These are phyloP conservation scores for Parthenolecanium corni DNA, from an alignment of 2,888 invertebrate species.

Conservation along the genomic window DNA sequence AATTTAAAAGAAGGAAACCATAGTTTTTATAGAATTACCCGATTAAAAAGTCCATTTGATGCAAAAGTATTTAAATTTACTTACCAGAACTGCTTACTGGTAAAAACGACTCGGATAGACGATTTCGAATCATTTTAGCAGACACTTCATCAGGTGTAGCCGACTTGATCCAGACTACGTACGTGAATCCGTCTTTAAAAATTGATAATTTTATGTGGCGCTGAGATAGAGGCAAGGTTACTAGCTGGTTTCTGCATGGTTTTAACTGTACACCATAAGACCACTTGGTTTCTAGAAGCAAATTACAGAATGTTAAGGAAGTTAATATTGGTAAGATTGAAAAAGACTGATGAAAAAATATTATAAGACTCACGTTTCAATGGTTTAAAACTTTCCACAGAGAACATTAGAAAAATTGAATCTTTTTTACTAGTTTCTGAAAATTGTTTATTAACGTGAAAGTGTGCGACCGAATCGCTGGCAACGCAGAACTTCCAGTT, in stretches of 20 bases:
- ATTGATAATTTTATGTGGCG: slow-evolving; percentile 41
- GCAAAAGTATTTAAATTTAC: too few relatives aligned
- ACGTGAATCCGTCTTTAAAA: slow-evolving; percentile 43
- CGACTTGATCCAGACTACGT: slow-evolving; percentile 44
- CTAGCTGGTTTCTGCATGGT: slow-evolving; percentile 32
- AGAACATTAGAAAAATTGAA: background rate
- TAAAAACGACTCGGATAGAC: slow-evolving; percentile 20
- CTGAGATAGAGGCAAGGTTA: slow-evolving; percentile 34
- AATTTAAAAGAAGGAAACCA: too few relatives aligned
- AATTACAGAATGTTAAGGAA: slow-evolving; percentile 31
- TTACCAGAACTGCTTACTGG: slow-evolving; percentile 1
- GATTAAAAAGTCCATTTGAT: too few relatives aligned
- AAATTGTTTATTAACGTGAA: slow-evolving; percentile 11
- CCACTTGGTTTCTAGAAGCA: slow-evolving; percentile 42
- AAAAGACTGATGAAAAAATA: too few relatives aligned
- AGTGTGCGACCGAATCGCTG: slow-evolving; percentile 31
- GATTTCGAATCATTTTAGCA: slow-evolving; percentile 14
- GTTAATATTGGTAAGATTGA: too few relatives aligned
- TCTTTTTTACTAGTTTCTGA: slow-evolving; percentile 8
- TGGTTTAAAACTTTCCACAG: slow-evolving; percentile 11
- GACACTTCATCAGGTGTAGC: slow-evolving; percentile 52
- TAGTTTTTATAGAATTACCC: too few relatives aligned
- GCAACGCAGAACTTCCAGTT: slow-evolving; percentile 33
- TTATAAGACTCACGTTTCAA: slow-evolving; percentile 28
- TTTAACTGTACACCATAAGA: slow-evolving; percentile 37